phyloP scores from a whole-genome alignment of 92 coral and sea anemone species.

The Zoanthus gigantus region DNA sequence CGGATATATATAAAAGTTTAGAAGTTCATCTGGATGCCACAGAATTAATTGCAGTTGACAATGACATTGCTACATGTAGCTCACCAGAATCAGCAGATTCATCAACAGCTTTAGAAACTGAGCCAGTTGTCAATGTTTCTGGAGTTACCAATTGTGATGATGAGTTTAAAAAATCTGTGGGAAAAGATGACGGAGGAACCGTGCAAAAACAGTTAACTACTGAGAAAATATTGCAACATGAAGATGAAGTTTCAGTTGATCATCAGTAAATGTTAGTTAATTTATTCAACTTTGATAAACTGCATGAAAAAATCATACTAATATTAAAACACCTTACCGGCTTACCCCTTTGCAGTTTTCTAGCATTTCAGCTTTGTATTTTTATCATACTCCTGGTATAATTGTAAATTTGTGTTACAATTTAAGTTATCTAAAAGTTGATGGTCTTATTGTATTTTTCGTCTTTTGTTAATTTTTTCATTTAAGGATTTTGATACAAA shows the following conservation, averaged over 20 bases:
- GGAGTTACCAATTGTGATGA: not conserved
- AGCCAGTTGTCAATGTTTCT: not conserved
- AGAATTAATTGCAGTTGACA: slow-evolving; percentile 11
- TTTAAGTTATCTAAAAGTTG: not conserved
- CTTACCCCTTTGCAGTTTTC: no score
- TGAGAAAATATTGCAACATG: slow-evolving; percentile 18
- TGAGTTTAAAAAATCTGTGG: slow-evolving; percentile 7
- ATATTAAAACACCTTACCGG: no score
- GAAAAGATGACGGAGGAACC: slow-evolving; percentile 18
- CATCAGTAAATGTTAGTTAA: no score
- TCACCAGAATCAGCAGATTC: slow-evolving; percentile 20
- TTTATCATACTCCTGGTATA: no score
- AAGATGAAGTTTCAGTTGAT: no score
- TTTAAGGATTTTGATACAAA: not conserved
- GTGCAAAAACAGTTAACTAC: slow-evolving; percentile 14
- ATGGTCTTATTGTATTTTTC: not conserved
- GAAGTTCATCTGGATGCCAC: slow-evolving; percentile 30
- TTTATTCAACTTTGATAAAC: no score
- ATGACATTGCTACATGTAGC: not conserved
- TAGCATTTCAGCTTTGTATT: no score
- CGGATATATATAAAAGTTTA: slow-evolving; percentile 40
- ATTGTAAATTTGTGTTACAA: not conserved
- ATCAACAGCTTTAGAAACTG: not conserved
- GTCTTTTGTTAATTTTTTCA: no score
- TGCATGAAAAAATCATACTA: no score